phyloP scores from a whole-genome alignment of 1,140 invertebrate species.

The Brachystomella parvula region DNA sequence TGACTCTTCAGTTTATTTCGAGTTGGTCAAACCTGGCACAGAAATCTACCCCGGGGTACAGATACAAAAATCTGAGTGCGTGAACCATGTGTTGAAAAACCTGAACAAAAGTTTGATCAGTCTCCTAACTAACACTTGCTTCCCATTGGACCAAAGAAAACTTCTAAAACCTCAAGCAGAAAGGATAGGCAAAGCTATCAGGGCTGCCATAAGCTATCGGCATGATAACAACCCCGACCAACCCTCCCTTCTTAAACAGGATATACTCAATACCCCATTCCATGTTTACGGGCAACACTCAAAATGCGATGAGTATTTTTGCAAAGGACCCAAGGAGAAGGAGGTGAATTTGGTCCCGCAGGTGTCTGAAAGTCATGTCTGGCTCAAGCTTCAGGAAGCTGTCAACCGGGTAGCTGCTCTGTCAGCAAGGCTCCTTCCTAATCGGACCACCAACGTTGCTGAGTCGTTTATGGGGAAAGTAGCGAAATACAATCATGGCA shows the following conservation, averaged over 20 bases:
- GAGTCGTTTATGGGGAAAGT: slow-evolving; percentile 43
- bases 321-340: background rate
- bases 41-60: slow-evolving; percentile 23
- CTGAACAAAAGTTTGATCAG: slow-evolving; percentile 38
- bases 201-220: background rate
- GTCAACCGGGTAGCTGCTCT: background rate
- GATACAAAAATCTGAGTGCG: slow-evolving; percentile 39
- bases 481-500: slow-evolving; percentile 42
- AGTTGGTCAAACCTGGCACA: slow-evolving; percentile 14
- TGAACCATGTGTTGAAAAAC: slow-evolving; percentile 41
- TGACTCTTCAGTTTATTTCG: slow-evolving; percentile 41
- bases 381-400: background rate
- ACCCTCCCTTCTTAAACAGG: slow-evolving; percentile 21
- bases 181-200: slow-evolving; percentile 15
- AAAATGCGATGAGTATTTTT: slow-evolving; percentile 2
- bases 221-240: slow-evolving; percentile 17
- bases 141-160: slow-evolving; percentile 13
- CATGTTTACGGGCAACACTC: slow-evolving; percentile 1
- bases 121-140: slow-evolving; percentile 31
- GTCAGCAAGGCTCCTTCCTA: slow-evolving; percentile 39
- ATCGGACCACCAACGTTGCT: slow-evolving; percentile 42
- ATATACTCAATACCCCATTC: slow-evolving; percentile 24
- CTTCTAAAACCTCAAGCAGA: background rate
- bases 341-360: background rate
- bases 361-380: background rate